Conservation (phyloP, 1,140 invertebrate species). For the Macrosteles quadrilineatus region DNA sequence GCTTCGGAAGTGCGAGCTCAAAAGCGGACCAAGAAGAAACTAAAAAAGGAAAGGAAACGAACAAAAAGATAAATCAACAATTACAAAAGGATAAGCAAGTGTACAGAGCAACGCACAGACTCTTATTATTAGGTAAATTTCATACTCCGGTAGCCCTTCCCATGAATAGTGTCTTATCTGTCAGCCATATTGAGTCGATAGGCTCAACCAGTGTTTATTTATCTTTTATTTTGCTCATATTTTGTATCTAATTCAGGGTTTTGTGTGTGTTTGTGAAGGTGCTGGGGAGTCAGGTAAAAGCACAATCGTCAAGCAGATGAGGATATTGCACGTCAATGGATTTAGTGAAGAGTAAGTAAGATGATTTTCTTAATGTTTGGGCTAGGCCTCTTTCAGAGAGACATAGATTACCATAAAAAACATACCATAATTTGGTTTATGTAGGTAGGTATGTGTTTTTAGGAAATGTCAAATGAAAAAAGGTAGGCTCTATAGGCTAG, state of each 20-base stretch:
- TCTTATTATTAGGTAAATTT: slow-evolving; percentile 81
- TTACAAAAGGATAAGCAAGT: slow-evolving; percentile 99
- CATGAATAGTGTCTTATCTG: slow-evolving; percentile 34
- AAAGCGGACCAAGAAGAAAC: slow-evolving; percentile 92
- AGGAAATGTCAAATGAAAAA: too few species aligned
- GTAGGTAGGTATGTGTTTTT: too few species aligned
- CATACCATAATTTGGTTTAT: too few species aligned
- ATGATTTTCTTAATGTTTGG: neutral
- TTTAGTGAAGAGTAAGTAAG: slow-evolving; percentile 85
- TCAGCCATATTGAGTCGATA: slow-evolving; percentile 41
- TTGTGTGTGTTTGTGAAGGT: slow-evolving; percentile 54
- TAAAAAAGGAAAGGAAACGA: slow-evolving; percentile 92
- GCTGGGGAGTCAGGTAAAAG: slow-evolving; percentile 99
- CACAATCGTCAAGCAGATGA: slow-evolving; percentile 99
- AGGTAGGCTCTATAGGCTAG: too few species aligned
- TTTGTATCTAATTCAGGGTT: slow-evolving; percentile 31
- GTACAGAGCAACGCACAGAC: slow-evolving; percentile 94
- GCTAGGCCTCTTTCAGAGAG: too few species aligned
- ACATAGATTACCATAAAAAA: too few species aligned
- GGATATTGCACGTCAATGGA: slow-evolving; percentile 98
- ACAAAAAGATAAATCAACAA: slow-evolving; percentile 98
- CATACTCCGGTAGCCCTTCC: slow-evolving; percentile 41
- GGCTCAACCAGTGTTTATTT: slow-evolving; percentile 30
- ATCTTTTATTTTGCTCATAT: slow-evolving; percentile 21
- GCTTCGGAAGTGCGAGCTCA: slow-evolving; percentile 87